A percentile compares a stretch with the other conserved stretches of the same genome.
Evolutionary conservation across 2,113 vertebrate species (phyloP).

Genomic region (Pedetes capensis): DNA sequence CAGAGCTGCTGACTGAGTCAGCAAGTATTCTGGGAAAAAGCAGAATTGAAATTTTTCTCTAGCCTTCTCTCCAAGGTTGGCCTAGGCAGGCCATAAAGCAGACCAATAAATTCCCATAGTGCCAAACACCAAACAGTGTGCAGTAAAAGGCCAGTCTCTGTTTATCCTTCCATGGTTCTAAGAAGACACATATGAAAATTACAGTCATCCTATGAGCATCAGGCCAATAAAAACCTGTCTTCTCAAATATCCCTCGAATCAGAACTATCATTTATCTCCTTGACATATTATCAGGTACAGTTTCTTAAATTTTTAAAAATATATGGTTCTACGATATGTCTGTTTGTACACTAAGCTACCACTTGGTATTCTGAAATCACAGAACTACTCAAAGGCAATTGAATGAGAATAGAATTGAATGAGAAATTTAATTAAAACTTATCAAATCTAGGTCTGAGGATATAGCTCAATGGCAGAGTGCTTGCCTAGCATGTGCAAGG

Average conservation of each 20-base stretch:
- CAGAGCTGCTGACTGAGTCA: neutral
- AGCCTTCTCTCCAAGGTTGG: neutral
- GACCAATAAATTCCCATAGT: conserved; percentile 2
- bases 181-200: neutral
- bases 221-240: neutral
- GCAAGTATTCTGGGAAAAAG: conserved; percentile 60
- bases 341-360: neutral
- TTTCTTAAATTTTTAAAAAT: neutral
- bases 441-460: neutral
- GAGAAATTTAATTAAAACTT: neutral
- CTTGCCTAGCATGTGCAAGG: neutral
- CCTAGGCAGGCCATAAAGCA: neutral
- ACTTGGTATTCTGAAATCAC: neutral
- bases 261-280: neutral
- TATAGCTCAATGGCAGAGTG: too few species aligned
- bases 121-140: neutral
- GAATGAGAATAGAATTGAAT: too few species aligned
- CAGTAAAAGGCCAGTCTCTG: neutral
- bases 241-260: neutral
- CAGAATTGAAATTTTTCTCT: conserved; percentile 37
- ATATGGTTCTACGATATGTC: neutral
- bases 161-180: neutral
- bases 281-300: neutral
- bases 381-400: neutral
- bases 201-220: neutral